Conservation (phyloP, 2,113 vertebrate species). For the Coregonus clupeaformis region DNA sequence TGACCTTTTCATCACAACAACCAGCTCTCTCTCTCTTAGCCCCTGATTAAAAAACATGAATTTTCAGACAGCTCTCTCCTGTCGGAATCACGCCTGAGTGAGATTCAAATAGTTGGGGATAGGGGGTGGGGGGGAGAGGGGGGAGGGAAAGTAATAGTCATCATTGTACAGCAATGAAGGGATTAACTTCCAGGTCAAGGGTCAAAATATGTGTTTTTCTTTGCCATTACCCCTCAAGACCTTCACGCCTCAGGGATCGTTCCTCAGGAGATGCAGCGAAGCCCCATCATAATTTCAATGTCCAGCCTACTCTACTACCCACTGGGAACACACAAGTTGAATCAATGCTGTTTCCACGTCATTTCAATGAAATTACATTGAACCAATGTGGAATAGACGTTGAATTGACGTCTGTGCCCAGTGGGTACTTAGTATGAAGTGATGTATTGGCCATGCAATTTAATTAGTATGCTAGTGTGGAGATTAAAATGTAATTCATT, state of each 20-base stretch:
- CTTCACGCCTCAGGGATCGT: background rate
- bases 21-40: background rate
- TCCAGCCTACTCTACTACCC: too few relatives aligned
- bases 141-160: background rate
- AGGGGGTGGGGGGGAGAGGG: background rate
- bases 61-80: background rate
- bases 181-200: conserved; percentile 5
- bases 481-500: background rate
- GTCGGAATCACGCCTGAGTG: background rate
- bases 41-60: background rate
- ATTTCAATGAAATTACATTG: too few relatives aligned
- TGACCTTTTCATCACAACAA: background rate
- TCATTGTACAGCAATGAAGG: background rate
- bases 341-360: too few relatives aligned
- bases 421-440: too few relatives aligned
- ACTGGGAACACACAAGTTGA: too few relatives aligned
- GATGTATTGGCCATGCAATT: too few relatives aligned
- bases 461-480: too few relatives aligned
- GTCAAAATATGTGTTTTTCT: conserved; percentile 1
- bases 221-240: background rate
- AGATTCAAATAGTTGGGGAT: background rate
- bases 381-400: too few relatives aligned
- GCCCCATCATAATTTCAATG: background rate
- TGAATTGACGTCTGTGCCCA: too few relatives aligned
- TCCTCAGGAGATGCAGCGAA: conserved; percentile 15